A percentile compares a stretch with the other conserved stretches of the same genome.
Conservation (phyloP, 1,140 invertebrate genomes). For the Nasonia longicornis region DNA sequence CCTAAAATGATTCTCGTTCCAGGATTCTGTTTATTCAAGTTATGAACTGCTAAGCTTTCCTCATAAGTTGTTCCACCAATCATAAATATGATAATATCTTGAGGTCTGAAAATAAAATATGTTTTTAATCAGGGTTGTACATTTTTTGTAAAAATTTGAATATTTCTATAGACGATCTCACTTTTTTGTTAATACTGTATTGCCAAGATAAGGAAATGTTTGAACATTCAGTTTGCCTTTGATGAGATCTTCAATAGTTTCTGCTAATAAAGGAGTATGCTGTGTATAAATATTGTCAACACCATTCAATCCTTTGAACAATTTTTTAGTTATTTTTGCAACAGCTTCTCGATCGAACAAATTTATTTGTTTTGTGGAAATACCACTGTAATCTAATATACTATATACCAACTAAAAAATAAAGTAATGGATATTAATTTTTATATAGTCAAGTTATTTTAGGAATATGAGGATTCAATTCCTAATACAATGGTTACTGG, state of each 20-base stretch:
- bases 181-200: constrained; percentile 65
- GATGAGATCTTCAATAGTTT: constrained; percentile 89
- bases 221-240: constrained; percentile 88
- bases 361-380: constrained; percentile 82
- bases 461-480: constrained; percentile 19
- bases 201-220: constrained; percentile 84
- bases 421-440: constrained; percentile 40
- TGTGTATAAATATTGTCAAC: constrained; percentile 99
- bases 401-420: constrained; percentile 74
- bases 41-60: constrained; percentile 90
- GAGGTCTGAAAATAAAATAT: constrained; percentile 71
- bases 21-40: constrained; percentile 80
- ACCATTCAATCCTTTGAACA: constrained; percentile 89
- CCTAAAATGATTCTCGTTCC: constrained; percentile 88
- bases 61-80: constrained; percentile 98
- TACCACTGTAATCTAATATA: constrained; percentile 85
- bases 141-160: background rate
- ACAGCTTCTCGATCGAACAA: constrained; percentile 89
- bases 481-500: background rate
- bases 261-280: constrained; percentile 88
- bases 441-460: constrained; percentile 23
- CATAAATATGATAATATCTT: constrained; percentile 95
- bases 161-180: constrained; percentile 37
- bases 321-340: constrained; percentile 90
- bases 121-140: constrained; percentile 19